A percentile compares a stretch with the other conserved stretches of the same genome.
Conservation (phyloP, 2,888 invertebrate genomes). For the Lasioglossum calceatum region DNA sequence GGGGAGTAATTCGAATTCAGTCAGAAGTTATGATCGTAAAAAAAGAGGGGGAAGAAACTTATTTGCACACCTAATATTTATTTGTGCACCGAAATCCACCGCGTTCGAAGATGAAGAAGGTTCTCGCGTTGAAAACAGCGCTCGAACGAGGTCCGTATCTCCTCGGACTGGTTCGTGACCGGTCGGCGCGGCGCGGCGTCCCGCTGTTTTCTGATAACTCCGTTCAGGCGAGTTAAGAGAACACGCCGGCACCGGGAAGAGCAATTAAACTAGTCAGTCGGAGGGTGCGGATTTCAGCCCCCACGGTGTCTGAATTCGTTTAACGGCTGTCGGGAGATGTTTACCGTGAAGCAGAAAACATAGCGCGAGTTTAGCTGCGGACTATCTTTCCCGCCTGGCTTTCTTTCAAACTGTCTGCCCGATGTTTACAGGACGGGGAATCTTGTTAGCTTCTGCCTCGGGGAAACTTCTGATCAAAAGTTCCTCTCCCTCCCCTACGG, state of each 20-base stretch:
- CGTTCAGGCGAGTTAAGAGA: not conserved
- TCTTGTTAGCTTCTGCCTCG: not conserved
- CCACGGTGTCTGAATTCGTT: slow-evolving; percentile 15
- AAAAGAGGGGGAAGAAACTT: no score
- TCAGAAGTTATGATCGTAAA: no score
- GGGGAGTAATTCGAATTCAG: no score
- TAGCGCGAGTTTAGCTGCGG: not conserved
- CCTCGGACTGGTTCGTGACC: not conserved
- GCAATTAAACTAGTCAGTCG: slow-evolving; percentile 18
- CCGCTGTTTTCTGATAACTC: slow-evolving; percentile 15
- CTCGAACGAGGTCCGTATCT: not conserved
- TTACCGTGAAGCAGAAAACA: slow-evolving; percentile 17
- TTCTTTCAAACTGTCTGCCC: not conserved
- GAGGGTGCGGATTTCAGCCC: slow-evolving; percentile 11
- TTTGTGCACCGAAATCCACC: no score
- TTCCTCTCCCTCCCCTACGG: not conserved
- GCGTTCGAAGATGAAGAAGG: not conserved
- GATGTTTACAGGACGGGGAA: not conserved
- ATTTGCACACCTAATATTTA: no score
- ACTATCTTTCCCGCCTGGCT: slow-evolving; percentile 12
- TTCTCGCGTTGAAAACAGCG: not conserved
- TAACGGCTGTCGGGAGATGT: slow-evolving; percentile 11
- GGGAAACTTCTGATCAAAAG: not conserved
- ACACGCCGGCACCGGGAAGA: slow-evolving; percentile 6
- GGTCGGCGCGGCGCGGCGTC: not conserved